Evolutionary conservation across 2,797 vertebrate genomes (phyloP).

Genomic region (Masticophis lateralis): DNA sequence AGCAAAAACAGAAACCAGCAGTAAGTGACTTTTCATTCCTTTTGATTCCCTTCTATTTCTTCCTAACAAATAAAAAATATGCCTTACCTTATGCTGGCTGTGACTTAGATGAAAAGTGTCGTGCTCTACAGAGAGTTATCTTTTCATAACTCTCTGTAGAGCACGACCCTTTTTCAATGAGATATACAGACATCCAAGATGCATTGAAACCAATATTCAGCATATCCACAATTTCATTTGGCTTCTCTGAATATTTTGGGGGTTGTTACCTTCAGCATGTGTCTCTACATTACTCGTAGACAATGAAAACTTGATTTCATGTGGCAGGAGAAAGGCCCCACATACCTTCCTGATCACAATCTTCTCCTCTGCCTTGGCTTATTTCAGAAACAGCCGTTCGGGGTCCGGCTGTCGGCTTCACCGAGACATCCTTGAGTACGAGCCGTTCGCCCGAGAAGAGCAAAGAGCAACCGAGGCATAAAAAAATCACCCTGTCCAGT

Average conservation of each 20-base stretch:
- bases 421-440: slow-evolving; percentile 67
- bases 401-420: slow-evolving; percentile 76
- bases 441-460: slow-evolving; percentile 77
- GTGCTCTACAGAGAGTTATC: too few relatives aligned
- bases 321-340: neutral
- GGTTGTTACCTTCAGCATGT: neutral
- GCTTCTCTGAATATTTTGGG: neutral
- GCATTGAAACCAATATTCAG: neutral
- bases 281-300: neutral
- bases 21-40: slow-evolving; percentile 53
- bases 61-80: neutral
- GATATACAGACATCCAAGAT: neutral
- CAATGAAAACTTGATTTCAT: neutral
- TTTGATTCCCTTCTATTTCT: neutral
- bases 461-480: slow-evolving; percentile 66
- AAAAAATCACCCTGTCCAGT: slow-evolving; percentile 73
- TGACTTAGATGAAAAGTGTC: neutral
- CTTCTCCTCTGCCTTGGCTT: neutral
- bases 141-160: neutral
- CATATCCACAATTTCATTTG: neutral
- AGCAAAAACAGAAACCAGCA: slow-evolving; percentile 43
- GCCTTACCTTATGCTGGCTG: neutral
- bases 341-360: neutral
- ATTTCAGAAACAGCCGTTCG: slow-evolving; percentile 73
- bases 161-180: neutral